These are phyloP conservation scores for Diorhabda carinulata DNA, from an alignment of 1,140 invertebrate species.

Conservation along the genomic window DNA sequence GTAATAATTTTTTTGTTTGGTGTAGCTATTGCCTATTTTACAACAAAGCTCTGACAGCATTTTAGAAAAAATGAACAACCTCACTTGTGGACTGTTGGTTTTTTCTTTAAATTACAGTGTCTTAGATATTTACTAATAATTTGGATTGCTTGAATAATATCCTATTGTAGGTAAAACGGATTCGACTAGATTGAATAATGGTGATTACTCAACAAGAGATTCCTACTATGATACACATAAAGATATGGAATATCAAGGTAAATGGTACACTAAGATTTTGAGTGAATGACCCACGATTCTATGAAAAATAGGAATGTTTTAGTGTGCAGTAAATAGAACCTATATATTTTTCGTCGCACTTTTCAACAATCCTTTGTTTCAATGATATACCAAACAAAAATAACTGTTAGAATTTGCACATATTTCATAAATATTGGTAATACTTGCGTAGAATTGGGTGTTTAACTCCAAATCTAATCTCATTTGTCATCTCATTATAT, in stretches of 20 bases:
- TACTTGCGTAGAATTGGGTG: too few relatives aligned
- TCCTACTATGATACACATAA: not conserved
- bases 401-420: not conserved
- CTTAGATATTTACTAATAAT: too few relatives aligned
- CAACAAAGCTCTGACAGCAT: too few relatives aligned
- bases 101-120: too few relatives aligned
- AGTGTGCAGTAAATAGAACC: not conserved
- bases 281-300: not conserved
- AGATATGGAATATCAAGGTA: not conserved
- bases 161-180: too few relatives aligned
- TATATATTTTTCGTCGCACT: not conserved
- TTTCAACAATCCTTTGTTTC: not conserved
- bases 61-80: too few relatives aligned
- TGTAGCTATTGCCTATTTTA: too few relatives aligned
- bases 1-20: too few relatives aligned
- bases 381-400: not conserved
- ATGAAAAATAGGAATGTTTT: not conserved
- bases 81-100: too few relatives aligned
- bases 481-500: too few relatives aligned
- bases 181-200: not conserved
- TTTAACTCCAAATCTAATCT: too few relatives aligned
- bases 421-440: not conserved
- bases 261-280: not conserved
- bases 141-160: too few relatives aligned
- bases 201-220: conserved; percentile 1